Conservation (phyloP, 1,140 invertebrate genomes). For the Galleria mellonella region DNA sequence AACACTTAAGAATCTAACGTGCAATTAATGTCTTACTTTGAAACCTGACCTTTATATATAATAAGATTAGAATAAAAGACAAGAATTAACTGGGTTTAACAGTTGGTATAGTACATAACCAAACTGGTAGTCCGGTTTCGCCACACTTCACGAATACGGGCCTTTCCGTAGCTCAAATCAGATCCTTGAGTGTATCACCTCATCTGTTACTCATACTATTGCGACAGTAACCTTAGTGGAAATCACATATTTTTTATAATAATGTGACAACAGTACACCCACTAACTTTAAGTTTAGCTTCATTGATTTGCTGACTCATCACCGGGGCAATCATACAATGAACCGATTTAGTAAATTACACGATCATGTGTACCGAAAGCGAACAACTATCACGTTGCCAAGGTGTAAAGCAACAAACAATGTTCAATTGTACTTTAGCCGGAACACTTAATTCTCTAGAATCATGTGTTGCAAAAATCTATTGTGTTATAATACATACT, state of each 20-base stretch:
- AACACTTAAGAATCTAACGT: no score
- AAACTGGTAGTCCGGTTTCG: slow-evolving; percentile 4
- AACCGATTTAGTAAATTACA: neutral
- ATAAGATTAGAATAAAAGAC: no score
- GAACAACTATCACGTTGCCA: slow-evolving; percentile 7
- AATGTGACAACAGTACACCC: neutral
- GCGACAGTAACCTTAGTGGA: slow-evolving; percentile 7
- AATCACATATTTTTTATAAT: no score
- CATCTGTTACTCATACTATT: slow-evolving; percentile 17
- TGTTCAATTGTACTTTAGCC: slow-evolving; percentile 12
- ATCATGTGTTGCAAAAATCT: slow-evolving; percentile 5
- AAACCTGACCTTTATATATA: no score
- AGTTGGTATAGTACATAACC: no score
- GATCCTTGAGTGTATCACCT: slow-evolving; percentile 15
- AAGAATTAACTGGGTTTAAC: no score
- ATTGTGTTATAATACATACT: neutral
- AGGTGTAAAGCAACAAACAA: slow-evolving; percentile 21
- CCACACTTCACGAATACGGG: slow-evolving; percentile 31
- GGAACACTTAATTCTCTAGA: slow-evolving; percentile 17
- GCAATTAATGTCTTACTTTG: no score
- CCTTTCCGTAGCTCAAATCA: slow-evolving; percentile 38
- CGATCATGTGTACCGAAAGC: neutral
- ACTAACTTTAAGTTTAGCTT: no score
- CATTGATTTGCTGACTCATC: no score
- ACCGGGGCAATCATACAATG: no score